Evolutionary conservation across 2,797 vertebrate genomes (phyloP).

Genomic region (Sebastes trivittatus): DNA sequence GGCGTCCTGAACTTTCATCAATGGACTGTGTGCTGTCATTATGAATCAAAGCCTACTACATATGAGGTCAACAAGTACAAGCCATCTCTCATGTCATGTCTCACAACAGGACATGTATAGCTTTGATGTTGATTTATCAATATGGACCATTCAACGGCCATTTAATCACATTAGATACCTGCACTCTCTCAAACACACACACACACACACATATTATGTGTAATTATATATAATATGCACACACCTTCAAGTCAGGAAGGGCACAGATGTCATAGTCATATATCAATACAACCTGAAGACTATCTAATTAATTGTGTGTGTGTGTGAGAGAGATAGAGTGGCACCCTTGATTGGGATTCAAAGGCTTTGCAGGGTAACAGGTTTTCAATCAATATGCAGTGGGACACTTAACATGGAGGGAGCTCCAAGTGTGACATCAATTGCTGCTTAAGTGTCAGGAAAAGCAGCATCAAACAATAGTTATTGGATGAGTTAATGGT

Average conservation of each 20-base stretch:
- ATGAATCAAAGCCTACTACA: constrained; percentile 23
- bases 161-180: not conserved
- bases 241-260: not conserved
- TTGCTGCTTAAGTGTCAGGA: constrained; percentile 27
- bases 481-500: constrained; percentile 4
- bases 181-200: not conserved
- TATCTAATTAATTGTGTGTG: not conserved
- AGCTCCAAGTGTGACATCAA: constrained; percentile 28
- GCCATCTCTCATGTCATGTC: not conserved
- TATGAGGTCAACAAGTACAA: constrained; percentile 1
- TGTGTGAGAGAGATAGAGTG: not conserved
- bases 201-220: not conserved
- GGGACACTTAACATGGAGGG: constrained; percentile 8
- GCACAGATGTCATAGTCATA: not conserved
- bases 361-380: constrained; percentile 1
- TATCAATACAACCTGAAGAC: constrained; percentile 1
- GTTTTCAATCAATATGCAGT: constrained; percentile 39
- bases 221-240: not conserved
- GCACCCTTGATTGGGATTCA: constrained; percentile 31
- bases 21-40: not conserved
- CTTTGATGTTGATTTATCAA: constrained; percentile 5
- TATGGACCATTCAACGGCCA: not conserved
- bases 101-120: not conserved
- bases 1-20: constrained; percentile 4
- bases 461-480: constrained; percentile 20